These are phyloP conservation scores for Mantis religiosa DNA, from an alignment of 2,888 invertebrate species.

Conservation along the genomic window DNA sequence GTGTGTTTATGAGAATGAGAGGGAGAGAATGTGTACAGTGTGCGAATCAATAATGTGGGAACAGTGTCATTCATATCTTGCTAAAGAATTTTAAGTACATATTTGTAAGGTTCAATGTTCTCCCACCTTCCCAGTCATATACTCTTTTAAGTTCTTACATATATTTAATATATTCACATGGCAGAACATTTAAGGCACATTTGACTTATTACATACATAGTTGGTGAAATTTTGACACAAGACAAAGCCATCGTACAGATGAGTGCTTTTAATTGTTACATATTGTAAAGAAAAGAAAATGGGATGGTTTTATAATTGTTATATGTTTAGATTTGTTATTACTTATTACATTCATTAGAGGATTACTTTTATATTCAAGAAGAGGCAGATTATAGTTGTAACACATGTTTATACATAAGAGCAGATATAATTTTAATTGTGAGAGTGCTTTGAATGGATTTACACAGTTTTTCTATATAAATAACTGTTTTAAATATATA, in stretches of 20 bases:
- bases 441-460: neutral
- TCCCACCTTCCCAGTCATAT: neutral
- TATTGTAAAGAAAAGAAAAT: neutral
- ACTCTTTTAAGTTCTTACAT: too few species aligned
- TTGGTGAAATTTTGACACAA: neutral
- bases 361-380: neutral
- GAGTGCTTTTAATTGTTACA: neutral
- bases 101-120: neutral
- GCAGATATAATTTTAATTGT: neutral
- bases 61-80: neutral
- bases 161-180: too few species aligned
- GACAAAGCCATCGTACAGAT: neutral
- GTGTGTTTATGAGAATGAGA: neutral
- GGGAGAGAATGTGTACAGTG: neutral
- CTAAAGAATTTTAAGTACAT: neutral
- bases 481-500: neutral
- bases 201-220: neutral
- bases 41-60: neutral
- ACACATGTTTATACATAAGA: neutral
- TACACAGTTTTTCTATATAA: neutral
- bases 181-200: neutral
- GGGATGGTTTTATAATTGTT: neutral
- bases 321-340: neutral
- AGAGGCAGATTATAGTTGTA: neutral
- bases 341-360: neutral